phyloP scores from a whole-genome alignment of 1,140 invertebrate species.

The Metopolophium dirhodum region DNA sequence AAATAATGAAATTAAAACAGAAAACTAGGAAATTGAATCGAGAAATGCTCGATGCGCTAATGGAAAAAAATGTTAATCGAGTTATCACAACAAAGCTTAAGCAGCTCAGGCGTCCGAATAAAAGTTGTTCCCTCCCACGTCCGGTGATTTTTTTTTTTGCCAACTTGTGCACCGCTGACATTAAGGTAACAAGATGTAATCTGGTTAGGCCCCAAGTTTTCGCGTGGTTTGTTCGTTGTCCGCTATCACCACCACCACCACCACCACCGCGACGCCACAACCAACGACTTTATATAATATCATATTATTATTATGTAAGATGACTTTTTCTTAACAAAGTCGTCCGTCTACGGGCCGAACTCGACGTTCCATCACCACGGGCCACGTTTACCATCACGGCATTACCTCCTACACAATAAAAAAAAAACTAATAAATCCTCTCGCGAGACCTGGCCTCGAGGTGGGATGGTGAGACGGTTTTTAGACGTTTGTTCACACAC shows the following conservation, averaged over 20 bases:
- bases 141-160: background rate
- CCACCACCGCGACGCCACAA: too few species aligned
- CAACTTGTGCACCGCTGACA: too few species aligned
- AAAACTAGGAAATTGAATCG: slow-evolving; percentile 24
- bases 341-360: background rate
- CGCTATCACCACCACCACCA: background rate
- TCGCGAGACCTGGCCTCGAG: background rate
- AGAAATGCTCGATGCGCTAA: slow-evolving; percentile 32
- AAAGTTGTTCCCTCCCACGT: background rate
- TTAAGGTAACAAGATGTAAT: slow-evolving; percentile 17
- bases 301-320: background rate
- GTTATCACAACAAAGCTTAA: slow-evolving; percentile 33
- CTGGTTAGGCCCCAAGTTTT: slow-evolving; percentile 18
- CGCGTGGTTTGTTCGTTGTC: background rate
- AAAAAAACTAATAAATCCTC: background rate
- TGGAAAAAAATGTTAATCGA: slow-evolving; percentile 44
- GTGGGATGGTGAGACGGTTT: background rate
- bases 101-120: background rate
- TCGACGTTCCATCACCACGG: background rate
- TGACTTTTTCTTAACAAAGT: background rate
- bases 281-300: background rate
- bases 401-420: background rate
- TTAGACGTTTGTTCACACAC: background rate
- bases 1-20: slow-evolving; percentile 35
- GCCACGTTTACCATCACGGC: background rate